These are phyloP conservation scores for Philaethria dido DNA, from an alignment of 2,888 invertebrate species.

Conservation along the genomic window DNA sequence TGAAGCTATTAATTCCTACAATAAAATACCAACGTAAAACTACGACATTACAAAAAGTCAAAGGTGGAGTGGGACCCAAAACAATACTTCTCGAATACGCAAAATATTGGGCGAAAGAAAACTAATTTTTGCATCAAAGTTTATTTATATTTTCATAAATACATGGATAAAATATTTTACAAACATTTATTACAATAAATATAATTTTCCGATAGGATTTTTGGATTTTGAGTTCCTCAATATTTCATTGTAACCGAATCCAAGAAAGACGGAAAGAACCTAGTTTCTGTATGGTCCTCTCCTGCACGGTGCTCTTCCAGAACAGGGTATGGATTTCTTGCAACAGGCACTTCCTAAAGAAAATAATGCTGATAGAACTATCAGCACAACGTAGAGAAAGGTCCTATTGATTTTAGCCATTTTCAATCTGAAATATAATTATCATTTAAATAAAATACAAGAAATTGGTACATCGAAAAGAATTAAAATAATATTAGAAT, in stretches of 20 bases:
- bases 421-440: conserved; percentile 47
- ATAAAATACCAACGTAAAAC: conserved; percentile 48
- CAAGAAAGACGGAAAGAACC: not conserved
- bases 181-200: not conserved
- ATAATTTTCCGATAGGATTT: not conserved
- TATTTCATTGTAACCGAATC: conserved; percentile 1
- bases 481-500: not conserved
- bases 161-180: not conserved
- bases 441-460: not conserved
- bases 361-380: conserved; percentile 58
- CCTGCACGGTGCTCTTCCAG: conserved; percentile 64
- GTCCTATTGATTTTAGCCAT: conserved; percentile 57
- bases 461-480: not conserved
- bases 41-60: conserved; percentile 45
- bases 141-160: not conserved
- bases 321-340: conserved; percentile 58
- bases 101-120: conserved; percentile 17
- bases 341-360: conserved; percentile 51
- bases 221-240: not conserved
- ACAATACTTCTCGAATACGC: conserved; percentile 55
- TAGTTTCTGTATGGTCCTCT: conserved; percentile 62
- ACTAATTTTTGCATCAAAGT: not conserved
- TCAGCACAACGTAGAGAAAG: conserved; percentile 54
- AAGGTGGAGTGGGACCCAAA: conserved; percentile 76
- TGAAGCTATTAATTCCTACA: conserved; percentile 31